Base-by-base conservation (phyloP, 2,888 invertebrate genomes). In the Hydrotaea cyrtoneurina region DNA sequence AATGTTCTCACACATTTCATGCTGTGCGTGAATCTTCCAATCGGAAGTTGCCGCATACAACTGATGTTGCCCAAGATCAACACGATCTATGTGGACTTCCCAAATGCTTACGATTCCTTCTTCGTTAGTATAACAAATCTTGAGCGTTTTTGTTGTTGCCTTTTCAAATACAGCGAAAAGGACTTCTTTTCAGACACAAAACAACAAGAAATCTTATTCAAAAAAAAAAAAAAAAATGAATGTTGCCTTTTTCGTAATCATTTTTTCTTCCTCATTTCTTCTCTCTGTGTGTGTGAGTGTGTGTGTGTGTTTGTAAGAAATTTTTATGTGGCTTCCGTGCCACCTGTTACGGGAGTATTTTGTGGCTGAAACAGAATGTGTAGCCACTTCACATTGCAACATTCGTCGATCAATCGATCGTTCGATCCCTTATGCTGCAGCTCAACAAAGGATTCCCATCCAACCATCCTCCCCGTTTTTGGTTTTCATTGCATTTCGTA, bases 1-100 rank as follows among this genome's bases (percentile, higher is more conserved):
- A 91, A 91, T 91, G 91, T 91, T 91, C 91, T 91, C 91, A 91
- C 91, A 91, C 91, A 90, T 91, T 89, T 87, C 89, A 88, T 86
- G 89, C 90, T 89, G 90, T 86, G 87, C 62, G 74, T 55, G 53
- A 36, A 26, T 76, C 57, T 73, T 79, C 80, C 64, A 78, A 85
- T 82, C 83, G 85, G 85, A 83, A 85, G 85, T 85, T n/a, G 62
- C 10, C 79, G 82, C 79, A 64, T 71, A 80, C 80, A 78, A 71
- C 46, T 74, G 83, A 83, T 83, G 73, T 39, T 36, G 66, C 11
- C 13, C 39, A 39, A 1, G 15, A 80, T 66, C 62, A 39, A 13
- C 15, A 36, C 74, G 71, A 59, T 74, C 36, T 3, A 11, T 69
- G 50, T 17, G n/a, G n/a, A n/a, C 2, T 50, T 75, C 23, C 31